Conservation (phyloP, 2,797 vertebrate species). For the Tachyglossus aculeatus region DNA sequence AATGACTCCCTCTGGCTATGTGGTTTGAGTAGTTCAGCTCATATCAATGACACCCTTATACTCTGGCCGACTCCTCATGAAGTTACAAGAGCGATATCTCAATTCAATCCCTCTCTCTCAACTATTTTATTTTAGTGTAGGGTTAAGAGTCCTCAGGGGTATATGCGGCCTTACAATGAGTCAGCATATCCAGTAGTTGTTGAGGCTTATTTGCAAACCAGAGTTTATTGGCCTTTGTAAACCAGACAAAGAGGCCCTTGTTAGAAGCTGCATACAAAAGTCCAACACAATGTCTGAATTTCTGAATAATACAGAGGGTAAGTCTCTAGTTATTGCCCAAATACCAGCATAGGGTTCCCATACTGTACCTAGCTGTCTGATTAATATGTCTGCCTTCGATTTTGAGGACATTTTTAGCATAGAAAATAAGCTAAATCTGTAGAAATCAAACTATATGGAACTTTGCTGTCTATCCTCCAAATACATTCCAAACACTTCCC, state of each 20-base stretch:
- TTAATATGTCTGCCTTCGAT: slow-evolving; percentile 14
- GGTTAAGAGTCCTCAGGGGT: slow-evolving; percentile 76
- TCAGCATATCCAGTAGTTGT: slow-evolving; percentile 73
- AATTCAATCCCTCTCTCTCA: slow-evolving; percentile 76
- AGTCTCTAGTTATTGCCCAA: slow-evolving; percentile 51
- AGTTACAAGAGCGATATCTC: slow-evolving; percentile 78
- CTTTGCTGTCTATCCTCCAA: too few relatives aligned
- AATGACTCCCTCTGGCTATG: slow-evolving; percentile 66
- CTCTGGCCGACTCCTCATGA: slow-evolving; percentile 70
- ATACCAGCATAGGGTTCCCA: slow-evolving; percentile 37
- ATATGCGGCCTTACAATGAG: slow-evolving; percentile 79
- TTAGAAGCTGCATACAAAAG: slow-evolving; percentile 75
- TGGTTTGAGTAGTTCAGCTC: slow-evolving; percentile 65
- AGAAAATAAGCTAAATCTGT: not conserved
- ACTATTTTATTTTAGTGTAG: slow-evolving; percentile 77
- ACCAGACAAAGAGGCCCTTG: slow-evolving; percentile 76
- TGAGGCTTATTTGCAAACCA: slow-evolving; percentile 72
- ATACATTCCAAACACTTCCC: slow-evolving; percentile 5
- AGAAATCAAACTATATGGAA: too few relatives aligned
- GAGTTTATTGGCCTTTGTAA: slow-evolving; percentile 78
- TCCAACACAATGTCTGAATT: slow-evolving; percentile 78
- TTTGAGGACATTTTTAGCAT: slow-evolving; percentile 6
- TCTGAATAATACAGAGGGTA: slow-evolving; percentile 71
- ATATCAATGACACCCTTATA: slow-evolving; percentile 81
- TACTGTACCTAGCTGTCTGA: slow-evolving; percentile 2